These are phyloP conservation scores for Semaprochilodus insignis DNA, from an alignment of 2,797 vertebrate species.

Conservation along the genomic window DNA sequence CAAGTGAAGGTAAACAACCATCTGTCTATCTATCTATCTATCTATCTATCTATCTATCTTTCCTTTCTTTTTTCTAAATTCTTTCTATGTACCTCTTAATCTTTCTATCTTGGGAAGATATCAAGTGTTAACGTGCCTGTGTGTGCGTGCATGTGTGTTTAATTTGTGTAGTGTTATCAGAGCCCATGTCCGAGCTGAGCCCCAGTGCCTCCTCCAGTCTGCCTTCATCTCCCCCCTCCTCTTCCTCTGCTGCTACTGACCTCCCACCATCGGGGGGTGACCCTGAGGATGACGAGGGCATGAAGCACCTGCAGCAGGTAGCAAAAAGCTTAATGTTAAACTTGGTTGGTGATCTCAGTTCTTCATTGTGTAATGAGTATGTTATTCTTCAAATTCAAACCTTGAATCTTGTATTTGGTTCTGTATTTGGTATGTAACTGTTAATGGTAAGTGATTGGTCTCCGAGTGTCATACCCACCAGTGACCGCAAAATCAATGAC, in stretches of 20 bases:
- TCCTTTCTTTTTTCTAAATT: not conserved
- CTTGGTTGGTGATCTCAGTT: not conserved
- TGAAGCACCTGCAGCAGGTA: constrained; percentile 95
- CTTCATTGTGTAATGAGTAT: not conserved
- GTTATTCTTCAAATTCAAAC: no score
- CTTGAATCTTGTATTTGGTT: no score
- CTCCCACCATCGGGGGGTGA: constrained; percentile 84
- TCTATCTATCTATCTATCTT: not conserved
- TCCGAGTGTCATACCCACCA: no score
- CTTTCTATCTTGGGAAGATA: constrained; percentile 33
- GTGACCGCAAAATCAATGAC: no score
- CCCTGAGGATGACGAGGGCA: constrained; percentile 91
- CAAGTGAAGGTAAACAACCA: constrained; percentile 74
- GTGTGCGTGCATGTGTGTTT: not conserved
- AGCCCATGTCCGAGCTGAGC: constrained; percentile 71
- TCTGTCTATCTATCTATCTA: not conserved
- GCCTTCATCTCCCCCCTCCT: constrained; percentile 78
- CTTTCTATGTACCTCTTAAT: not conserved
- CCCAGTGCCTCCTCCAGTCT: constrained; percentile 75
- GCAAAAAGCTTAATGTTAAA: not conserved
- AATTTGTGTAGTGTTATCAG: constrained; percentile 54
- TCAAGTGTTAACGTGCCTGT: constrained; percentile 10
- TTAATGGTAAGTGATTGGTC: not conserved
- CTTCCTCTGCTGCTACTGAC: constrained; percentile 77
- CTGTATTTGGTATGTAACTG: not conserved